phyloP scores from a whole-genome alignment of 2,888 invertebrate genomes.

The Caenorhabditis doughertyi region DNA sequence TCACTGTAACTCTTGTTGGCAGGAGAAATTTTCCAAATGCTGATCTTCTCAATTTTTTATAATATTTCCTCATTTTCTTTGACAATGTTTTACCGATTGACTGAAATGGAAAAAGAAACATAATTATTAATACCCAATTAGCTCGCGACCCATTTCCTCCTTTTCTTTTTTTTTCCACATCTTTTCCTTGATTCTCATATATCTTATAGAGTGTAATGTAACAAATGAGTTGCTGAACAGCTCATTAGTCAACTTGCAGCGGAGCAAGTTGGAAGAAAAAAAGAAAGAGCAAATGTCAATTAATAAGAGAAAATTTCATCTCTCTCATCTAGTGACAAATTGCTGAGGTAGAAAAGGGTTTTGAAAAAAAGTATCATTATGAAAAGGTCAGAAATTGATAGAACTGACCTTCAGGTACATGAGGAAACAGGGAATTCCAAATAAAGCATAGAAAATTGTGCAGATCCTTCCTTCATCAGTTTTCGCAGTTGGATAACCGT shows the following conservation, averaged over 20 bases:
- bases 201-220: slow-evolving; percentile 49
- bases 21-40: slow-evolving; percentile 27
- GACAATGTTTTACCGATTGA: slow-evolving; percentile 79
- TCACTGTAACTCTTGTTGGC: slow-evolving; percentile 39
- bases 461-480: slow-evolving; percentile 76
- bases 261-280: background rate
- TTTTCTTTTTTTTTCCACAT: slow-evolving; percentile 8
- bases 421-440: slow-evolving; percentile 81
- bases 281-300: slow-evolving; percentile 42
- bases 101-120: slow-evolving; percentile 48
- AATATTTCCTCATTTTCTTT: slow-evolving; percentile 75
- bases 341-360: slow-evolving; percentile 5
- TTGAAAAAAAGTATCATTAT: background rate
- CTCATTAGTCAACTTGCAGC: slow-evolving; percentile 56
- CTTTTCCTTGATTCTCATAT: slow-evolving; percentile 1
- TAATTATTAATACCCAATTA: background rate
- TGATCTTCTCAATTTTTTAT: slow-evolving; percentile 74
- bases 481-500: slow-evolving; percentile 79
- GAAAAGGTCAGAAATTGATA: background rate
- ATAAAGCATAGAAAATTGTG: slow-evolving; percentile 79
- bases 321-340: slow-evolving; percentile 50
- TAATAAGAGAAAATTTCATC: slow-evolving; percentile 47
- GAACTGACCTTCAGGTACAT: slow-evolving; percentile 74
- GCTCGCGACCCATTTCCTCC: background rate
- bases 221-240: slow-evolving; percentile 55